Evolutionary conservation across 2,888 invertebrate species (phyloP), one percentile per base, ranked within the genome.

Genomic region (Yponomeuta malinellus): DNA sequence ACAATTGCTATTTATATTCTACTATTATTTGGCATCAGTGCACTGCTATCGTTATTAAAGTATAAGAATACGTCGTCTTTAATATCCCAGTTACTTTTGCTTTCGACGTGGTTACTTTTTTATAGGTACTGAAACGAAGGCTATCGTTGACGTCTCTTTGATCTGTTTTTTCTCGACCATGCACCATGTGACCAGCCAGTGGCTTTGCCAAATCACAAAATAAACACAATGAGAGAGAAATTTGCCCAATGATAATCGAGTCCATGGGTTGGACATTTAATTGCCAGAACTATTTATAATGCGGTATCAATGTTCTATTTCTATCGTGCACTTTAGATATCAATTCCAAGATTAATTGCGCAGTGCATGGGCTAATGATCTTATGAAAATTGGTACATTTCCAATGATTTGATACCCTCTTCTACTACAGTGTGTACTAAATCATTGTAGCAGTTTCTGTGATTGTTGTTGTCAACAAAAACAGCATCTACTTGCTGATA

Each of bases 331-430:
- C 84, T 81, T 77, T 78, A 84, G 80, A 85, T 78, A 82, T 84
- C 82, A 82, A 85, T 87, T 43, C 83, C 80, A 79, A 83, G 80
- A 83, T 81, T 78, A 84, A 87, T 85, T 83, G 82, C 83, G 81
- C 77, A 82, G 81, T 82, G 83, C 84, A 82, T 82, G 83, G 83
- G 79, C 78, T 83, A 83, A 80, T 84, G 85, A 82, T 86, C 83
- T 86, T 84, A 63, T 82, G 82, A 81, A 79, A 81, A 82, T 88
- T 89, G 88, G 86, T 85, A 77, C 76, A 76, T 75, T 78, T 88
- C 87, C 87, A 89, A 88, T 77, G 12, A 59, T 59, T 59, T 59
- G 3, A 1, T 59, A 5, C 23, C 23, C 23, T 23, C 23, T 33
- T 4, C 1, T 52, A 52, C 52, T 52, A 59, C 52, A 12, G 52